Percentiles rank a stretch among this genome's conserved stretches.
These are phyloP conservation scores for Galerucella calmariensis DNA, from an alignment of 2,888 invertebrate species.

Conservation along the genomic window DNA sequence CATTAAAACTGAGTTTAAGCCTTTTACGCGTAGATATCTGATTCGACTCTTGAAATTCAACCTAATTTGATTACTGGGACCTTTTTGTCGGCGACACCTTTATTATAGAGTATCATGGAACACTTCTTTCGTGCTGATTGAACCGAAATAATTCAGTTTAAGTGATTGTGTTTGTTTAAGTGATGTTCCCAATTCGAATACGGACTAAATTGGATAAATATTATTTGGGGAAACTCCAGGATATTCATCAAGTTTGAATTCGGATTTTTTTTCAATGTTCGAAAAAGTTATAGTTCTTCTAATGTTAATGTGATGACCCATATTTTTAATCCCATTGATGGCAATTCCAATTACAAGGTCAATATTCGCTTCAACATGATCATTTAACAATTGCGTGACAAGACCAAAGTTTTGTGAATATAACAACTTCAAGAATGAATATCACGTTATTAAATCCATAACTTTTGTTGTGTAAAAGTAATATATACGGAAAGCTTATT, in stretches of 20 bases:
- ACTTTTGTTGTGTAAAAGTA: background rate
- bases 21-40: background rate
- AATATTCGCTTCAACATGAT: too few species aligned
- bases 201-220: slow-evolving; percentile 35
- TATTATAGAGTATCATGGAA: slow-evolving; percentile 39
- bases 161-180: slow-evolving; percentile 42
- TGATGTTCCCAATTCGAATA: slow-evolving; percentile 39
- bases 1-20: background rate
- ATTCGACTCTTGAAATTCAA: slow-evolving; percentile 32
- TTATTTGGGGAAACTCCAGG: slow-evolving; percentile 20
- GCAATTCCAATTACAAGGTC: too few species aligned
- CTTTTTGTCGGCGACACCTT: slow-evolving; percentile 36
- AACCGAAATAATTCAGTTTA: slow-evolving; percentile 42
- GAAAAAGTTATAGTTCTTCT: too few species aligned
- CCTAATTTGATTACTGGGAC: slow-evolving; percentile 32
- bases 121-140: slow-evolving; percentile 39
- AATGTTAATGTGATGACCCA: too few species aligned
- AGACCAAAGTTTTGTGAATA: too few species aligned
- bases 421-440: too few species aligned
- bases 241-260: background rate
- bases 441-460: background rate
- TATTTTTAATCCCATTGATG: too few species aligned
- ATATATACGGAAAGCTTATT: background rate
- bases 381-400: too few species aligned
- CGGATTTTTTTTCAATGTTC: background rate